These are phyloP conservation scores for Alentia gelatinosa DNA, from an alignment of 2,888 invertebrate species.

Conservation along the genomic window DNA sequence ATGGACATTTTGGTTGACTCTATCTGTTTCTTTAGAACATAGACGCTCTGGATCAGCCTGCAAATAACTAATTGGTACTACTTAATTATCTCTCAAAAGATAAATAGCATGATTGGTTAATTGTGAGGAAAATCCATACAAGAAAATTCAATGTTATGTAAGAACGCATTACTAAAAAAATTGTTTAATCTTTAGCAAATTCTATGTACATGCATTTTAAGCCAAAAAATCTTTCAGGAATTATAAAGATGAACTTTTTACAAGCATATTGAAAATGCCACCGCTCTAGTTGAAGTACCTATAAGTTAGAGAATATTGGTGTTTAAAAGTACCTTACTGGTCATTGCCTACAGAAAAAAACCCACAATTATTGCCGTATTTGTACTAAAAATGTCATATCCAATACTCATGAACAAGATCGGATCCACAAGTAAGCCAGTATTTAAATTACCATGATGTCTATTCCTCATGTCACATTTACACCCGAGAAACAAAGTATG, in stretches of 20 bases:
- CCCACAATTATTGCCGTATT: not conserved
- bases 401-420: not conserved
- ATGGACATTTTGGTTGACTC: not conserved
- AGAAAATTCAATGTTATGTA: not conserved
- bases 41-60: not conserved
- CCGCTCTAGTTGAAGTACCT: not conserved
- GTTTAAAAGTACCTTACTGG: not conserved
- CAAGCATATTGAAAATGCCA: not conserved
- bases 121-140: not conserved
- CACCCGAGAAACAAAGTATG: too few species aligned
- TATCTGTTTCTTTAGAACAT: not conserved
- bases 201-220: slow-evolving; percentile 29
- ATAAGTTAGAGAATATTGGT: not conserved
- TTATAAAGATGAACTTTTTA: not conserved
- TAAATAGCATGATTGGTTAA: not conserved
- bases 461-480: too few species aligned
- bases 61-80: not conserved
- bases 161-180: not conserved
- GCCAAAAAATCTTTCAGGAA: not conserved
- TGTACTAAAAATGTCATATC: not conserved
- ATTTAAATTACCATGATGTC: not conserved
- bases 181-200: not conserved
- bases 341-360: too few species aligned
- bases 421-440: not conserved
- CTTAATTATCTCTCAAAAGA: not conserved